Conservation (phyloP, 2,888 invertebrate species). For the Clepsis dumicolana region DNA sequence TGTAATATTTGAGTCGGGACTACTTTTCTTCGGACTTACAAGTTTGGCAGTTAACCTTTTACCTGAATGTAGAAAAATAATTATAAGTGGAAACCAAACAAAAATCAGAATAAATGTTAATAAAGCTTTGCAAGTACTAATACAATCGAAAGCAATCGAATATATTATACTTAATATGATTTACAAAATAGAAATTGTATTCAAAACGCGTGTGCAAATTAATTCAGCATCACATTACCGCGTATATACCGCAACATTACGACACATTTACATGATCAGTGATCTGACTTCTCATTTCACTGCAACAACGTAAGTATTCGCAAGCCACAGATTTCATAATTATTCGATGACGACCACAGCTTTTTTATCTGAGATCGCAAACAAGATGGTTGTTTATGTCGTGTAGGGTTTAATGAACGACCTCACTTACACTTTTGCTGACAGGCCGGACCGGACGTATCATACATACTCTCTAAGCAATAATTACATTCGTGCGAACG, state of each 20-base stretch:
- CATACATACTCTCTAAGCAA: slow-evolving; percentile 69
- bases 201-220: slow-evolving; percentile 22
- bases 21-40: background rate
- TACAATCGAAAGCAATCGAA: background rate
- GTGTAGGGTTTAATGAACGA: slow-evolving; percentile 69
- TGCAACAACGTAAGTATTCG: slow-evolving; percentile 42
- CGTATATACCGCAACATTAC: slow-evolving; percentile 36
- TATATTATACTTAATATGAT: background rate
- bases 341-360: slow-evolving; percentile 31
- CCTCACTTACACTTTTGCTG: slow-evolving; percentile 74
- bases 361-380: slow-evolving; percentile 29
- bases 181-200: slow-evolving; percentile 22
- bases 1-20: background rate
- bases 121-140: background rate
- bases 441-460: slow-evolving; percentile 72
- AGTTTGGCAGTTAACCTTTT: background rate
- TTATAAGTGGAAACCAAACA: too few relatives aligned
- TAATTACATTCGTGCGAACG: slow-evolving; percentile 71
- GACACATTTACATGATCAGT: slow-evolving; percentile 33
- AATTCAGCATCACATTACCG: slow-evolving; percentile 30
- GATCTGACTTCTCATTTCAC: slow-evolving; percentile 39
- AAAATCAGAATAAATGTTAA: too few relatives aligned
- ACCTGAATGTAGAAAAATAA: background rate
- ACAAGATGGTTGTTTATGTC: slow-evolving; percentile 55
- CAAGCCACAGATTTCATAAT: slow-evolving; percentile 40